These are phyloP conservation scores for Oophaga pumilio DNA, from an alignment of 2,113 vertebrate genomes.

Conservation along the genomic window DNA sequence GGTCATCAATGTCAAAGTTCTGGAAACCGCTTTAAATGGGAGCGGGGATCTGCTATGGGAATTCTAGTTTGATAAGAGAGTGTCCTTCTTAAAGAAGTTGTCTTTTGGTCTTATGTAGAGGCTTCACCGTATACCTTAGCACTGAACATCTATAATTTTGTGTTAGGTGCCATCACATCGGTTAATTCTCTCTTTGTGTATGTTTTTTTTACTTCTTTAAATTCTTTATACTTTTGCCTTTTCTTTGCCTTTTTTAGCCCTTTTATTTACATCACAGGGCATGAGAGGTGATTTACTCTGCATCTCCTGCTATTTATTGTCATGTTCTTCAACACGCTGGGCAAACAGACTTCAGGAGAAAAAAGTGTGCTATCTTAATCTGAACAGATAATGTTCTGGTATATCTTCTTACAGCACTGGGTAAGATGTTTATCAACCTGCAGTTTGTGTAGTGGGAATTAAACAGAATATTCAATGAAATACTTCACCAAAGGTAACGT, in stretches of 20 bases:
- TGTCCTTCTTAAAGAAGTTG: too few relatives aligned
- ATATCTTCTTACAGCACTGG: constrained; percentile 26
- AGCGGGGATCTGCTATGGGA: too few relatives aligned
- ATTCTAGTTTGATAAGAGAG: too few relatives aligned
- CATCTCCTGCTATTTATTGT: constrained; percentile 39
- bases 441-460: background rate
- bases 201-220: background rate
- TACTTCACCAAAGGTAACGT: background rate
- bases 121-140: background rate
- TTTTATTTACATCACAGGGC: background rate
- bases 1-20: too few relatives aligned
- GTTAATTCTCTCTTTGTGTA: background rate
- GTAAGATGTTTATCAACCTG: constrained; percentile 19
- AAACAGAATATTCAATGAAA: constrained; percentile 3
- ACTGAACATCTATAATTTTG: background rate
- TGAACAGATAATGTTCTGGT: constrained; percentile 19
- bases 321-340: constrained; percentile 24
- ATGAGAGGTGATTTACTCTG: background rate
- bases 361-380: constrained; percentile 34
- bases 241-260: background rate
- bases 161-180: background rate
- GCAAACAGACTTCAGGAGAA: constrained; percentile 22
- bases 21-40: too few relatives aligned
- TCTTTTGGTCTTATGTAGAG: too few relatives aligned
- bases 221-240: background rate